phyloP scores from a whole-genome alignment of 2,113 vertebrate species.

The Chlorocebus sabaeus region DNA sequence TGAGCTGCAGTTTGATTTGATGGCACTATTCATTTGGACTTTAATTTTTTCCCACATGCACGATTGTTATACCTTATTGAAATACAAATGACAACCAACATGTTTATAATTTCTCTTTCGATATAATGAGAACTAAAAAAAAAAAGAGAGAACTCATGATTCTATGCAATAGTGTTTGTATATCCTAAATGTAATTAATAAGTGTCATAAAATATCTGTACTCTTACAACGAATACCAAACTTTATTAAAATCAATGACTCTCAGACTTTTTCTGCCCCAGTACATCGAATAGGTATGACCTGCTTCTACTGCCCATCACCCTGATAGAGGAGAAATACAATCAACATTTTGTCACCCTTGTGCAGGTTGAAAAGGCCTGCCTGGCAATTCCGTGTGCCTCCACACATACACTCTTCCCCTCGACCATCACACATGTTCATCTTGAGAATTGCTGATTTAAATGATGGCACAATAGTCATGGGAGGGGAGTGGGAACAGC shows the following conservation, averaged over 20 bases:
- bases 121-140: slow-evolving; percentile 31
- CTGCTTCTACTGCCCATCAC: background rate
- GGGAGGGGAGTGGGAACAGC: background rate
- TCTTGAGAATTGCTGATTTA: background rate
- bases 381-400: background rate
- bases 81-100: background rate
- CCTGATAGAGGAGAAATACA: background rate
- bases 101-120: slow-evolving; percentile 28
- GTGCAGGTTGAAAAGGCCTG: background rate
- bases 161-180: background rate
- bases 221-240: background rate
- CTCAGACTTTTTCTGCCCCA: background rate
- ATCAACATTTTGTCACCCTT: background rate
- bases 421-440: background rate
- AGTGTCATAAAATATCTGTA: background rate
- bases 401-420: too few relatives aligned
- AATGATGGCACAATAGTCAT: background rate
- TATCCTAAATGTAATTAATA: slow-evolving; percentile 38
- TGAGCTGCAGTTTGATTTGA: background rate
- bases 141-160: slow-evolving; percentile 5
- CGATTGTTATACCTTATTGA: slow-evolving; percentile 40
- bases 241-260: background rate
- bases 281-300: background rate
- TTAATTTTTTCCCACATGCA: background rate
- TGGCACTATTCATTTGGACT: background rate